These are phyloP conservation scores for Ranitomeya variabilis DNA, from an alignment of 2,113 vertebrate species.

Conservation along the genomic window DNA sequence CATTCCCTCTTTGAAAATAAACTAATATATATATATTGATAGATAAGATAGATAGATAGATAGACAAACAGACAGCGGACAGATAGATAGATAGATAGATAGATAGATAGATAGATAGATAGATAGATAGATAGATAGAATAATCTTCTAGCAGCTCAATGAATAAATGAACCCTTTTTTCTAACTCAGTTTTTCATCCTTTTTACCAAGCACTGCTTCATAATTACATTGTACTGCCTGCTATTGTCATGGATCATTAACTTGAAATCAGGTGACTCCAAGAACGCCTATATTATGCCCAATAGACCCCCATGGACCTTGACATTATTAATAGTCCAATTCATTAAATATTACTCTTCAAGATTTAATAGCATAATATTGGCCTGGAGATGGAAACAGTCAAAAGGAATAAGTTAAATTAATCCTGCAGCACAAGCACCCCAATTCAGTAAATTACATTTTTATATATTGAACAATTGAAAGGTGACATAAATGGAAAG, in stretches of 20 bases:
- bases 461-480: conserved; percentile 93
- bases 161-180: not conserved
- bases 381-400: conserved; percentile 91
- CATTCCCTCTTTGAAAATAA: too few species aligned
- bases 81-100: not conserved
- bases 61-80: not conserved
- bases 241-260: conserved; percentile 99
- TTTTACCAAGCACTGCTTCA: conserved; percentile 80
- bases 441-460: conserved; percentile 90
- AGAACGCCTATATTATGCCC: conserved; percentile 84
- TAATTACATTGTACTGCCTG: conserved; percentile 93
- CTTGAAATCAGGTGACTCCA: conserved; percentile 83
- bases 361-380: conserved; percentile 96
- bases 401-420: conserved; percentile 91
- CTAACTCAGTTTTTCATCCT: not conserved
- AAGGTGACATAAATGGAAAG: conserved; percentile 94
- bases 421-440: conserved; percentile 92
- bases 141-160: not conserved
- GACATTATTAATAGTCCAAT: conserved; percentile 93
- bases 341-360: conserved; percentile 98
- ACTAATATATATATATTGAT: too few species aligned
- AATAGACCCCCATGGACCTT: conserved; percentile 86
- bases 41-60: not conserved
- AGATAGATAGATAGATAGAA: not conserved
- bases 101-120: not conserved